Evolutionary conservation across 1,140 invertebrate species (phyloP).

Genomic region (Sitobion miscanthi): DNA sequence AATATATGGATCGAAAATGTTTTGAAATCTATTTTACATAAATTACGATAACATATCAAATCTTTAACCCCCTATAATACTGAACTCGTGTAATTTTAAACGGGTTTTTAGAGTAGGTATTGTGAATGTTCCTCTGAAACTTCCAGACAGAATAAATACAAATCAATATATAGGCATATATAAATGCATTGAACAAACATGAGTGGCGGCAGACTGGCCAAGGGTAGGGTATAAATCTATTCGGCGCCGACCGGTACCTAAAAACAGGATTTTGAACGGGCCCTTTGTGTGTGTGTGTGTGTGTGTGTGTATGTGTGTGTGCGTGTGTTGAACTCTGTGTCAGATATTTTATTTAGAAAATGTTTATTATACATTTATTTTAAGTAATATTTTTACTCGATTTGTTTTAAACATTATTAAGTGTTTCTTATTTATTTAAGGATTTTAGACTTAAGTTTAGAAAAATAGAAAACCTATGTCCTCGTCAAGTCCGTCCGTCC

Average conservation of each 20-base stretch:
- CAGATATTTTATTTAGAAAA: no score
- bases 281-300: no score
- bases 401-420: no score
- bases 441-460: no score
- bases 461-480: no score
- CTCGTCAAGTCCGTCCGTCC: no score
- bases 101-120: neutral
- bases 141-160: neutral
- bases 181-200: neutral
- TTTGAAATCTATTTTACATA: neutral
- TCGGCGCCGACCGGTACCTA: neutral
- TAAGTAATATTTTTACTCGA: no score
- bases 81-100: neutral
- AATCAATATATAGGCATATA: neutral
- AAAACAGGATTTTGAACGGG: neutral
- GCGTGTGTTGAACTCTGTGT: no score
- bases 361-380: no score
- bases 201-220: neutral
- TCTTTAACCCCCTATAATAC: neutral
- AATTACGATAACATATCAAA: neutral
- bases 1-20: neutral
- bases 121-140: neutral
- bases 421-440: no score
- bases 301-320: no score
- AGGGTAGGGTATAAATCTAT: neutral